Conservation (phyloP, 2,888 invertebrate species). For the Lacanobia oleracea region DNA sequence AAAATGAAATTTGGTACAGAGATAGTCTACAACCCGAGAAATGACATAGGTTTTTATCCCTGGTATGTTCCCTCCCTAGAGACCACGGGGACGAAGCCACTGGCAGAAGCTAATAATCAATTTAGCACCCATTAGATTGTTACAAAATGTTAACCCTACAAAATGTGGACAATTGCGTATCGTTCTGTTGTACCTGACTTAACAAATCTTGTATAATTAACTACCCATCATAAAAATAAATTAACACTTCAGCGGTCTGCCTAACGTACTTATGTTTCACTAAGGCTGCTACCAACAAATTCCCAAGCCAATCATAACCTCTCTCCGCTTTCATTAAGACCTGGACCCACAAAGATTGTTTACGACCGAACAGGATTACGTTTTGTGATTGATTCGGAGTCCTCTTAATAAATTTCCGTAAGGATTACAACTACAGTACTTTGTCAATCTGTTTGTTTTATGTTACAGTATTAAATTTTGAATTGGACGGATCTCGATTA, state of each 20-base stretch:
- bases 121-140: no score
- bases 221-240: background rate
- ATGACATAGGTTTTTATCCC: no score
- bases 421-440: slow-evolving; percentile 76
- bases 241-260: background rate
- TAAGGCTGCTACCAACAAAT: background rate
- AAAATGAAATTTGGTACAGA: no score
- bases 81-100: no score
- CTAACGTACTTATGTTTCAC: background rate
- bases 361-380: slow-evolving; percentile 86
- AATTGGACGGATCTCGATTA: slow-evolving; percentile 71
- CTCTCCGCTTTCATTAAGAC: slow-evolving; percentile 48
- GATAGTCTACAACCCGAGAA: no score
- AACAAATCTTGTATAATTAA: background rate
- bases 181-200: background rate
- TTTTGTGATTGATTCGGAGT: slow-evolving; percentile 87
- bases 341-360: slow-evolving; percentile 78
- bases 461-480: slow-evolving; percentile 77
- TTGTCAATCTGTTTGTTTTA: slow-evolving; percentile 82
- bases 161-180: background rate
- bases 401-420: slow-evolving; percentile 82
- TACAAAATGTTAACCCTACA: no score
- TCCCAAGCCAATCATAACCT: slow-evolving; percentile 7
- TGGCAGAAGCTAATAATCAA: no score
- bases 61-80: no score